Evolutionary conservation across 2,888 invertebrate genomes (phyloP).

Genomic region (Bellardia bayeri): DNA sequence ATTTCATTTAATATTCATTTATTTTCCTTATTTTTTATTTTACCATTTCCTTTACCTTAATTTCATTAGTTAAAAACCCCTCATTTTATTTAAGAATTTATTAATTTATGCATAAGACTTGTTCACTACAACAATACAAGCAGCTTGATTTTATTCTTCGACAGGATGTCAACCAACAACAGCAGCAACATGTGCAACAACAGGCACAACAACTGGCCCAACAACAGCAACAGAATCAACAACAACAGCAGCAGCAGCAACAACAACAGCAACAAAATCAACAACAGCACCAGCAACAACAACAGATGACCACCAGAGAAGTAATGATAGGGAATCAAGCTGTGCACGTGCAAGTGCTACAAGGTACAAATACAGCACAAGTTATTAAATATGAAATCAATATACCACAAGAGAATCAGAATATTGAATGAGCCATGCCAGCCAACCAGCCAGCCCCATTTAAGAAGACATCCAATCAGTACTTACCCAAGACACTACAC

Average conservation of each 20-base stretch:
- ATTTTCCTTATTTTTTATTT: conserved; percentile 14
- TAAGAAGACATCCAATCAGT: not conserved
- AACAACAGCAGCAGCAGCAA: conserved; percentile 80
- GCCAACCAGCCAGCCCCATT: conserved; percentile 7
- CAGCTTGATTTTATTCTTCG: conserved; percentile 77
- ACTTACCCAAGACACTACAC: not conserved
- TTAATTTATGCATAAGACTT: conserved; percentile 71
- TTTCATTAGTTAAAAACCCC: conserved; percentile 34
- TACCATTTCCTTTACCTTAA: conserved; percentile 9
- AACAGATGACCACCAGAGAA: conserved; percentile 82
- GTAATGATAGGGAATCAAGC: conserved; percentile 84
- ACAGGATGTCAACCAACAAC: conserved; percentile 68
- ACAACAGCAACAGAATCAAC: conserved; percentile 77
- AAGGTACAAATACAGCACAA: conserved; percentile 81
- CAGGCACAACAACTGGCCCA: conserved; percentile 73
- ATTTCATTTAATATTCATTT: conserved; percentile 20
- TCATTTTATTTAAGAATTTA: conserved; percentile 69
- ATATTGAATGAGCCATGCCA: conserved; percentile 61
- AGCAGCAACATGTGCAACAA: conserved; percentile 69
- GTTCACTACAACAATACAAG: conserved; percentile 73
- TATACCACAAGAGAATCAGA: conserved; percentile 84
- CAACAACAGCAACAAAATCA: conserved; percentile 81
- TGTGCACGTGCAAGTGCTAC: conserved; percentile 83
- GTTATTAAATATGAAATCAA: conserved; percentile 87
- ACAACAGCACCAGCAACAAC: conserved; percentile 78